Evolutionary conservation across 2,113 vertebrate species (phyloP), one percentile per base, ranked within the genome.

Genomic region (Perognathus longimembris): DNA sequence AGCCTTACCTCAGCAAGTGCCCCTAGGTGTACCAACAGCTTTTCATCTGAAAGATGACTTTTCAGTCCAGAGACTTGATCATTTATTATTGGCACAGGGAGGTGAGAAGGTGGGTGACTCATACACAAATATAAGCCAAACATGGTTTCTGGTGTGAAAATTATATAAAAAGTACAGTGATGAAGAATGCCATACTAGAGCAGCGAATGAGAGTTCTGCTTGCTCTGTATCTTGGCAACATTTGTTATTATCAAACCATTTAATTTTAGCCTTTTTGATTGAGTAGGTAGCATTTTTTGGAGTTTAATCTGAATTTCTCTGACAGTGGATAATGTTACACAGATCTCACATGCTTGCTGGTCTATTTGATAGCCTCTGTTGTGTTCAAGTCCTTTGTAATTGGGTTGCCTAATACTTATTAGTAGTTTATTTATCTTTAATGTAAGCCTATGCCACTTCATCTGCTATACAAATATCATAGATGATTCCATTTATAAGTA

Each of bases 1-100:
- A 11, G 67, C 21, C 34, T 78, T 7, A 1, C 42, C 3, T 14
- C 6, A 10, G 12, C 32, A 76, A 67, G n/a, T 42, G 5, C 38
- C 11, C 32, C 26, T 6, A 17, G 0, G 5, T 26, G 3, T 36
- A 26, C 7, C 10, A 10, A 2, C 10, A 26, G 1, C 54, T 85
- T 89, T 8, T 57, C 42, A 71, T 54, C 18, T 28, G 38, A 30
- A 93, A 57, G 18, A 20, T 40, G 15, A 42, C 40, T 63, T 38
- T 54, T 54, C 15, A 54, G 15, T 54, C 17, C 50, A 54, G 6
- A 0, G 20, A 17, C 63, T 30, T 22, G 40, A 20, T 76, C 4
- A 66, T 9, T 10, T 40, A n/a, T 67, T 32, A 28, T 3, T 76
- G n/a, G 3, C 20, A 36, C 1, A 32, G 5, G 28, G 26, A 85